These are phyloP conservation scores for Apis cerana DNA, from an alignment of 1,140 invertebrate species.

Conservation along the genomic window DNA sequence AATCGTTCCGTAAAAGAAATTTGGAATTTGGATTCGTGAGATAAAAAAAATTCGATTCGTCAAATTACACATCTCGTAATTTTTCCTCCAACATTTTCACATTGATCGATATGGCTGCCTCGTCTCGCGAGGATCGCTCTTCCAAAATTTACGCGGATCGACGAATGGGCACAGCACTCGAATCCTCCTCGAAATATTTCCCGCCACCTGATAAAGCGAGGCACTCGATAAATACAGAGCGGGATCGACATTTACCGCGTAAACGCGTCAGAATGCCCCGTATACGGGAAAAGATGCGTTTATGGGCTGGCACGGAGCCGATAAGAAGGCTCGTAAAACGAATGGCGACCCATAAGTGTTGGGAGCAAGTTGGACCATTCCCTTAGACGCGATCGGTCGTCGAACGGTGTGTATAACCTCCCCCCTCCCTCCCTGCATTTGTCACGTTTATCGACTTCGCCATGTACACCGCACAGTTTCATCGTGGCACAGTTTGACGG, in stretches of 20 bases:
- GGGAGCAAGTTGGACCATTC: constrained; percentile 61
- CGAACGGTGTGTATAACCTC: constrained; percentile 51
- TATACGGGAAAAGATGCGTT: constrained; percentile 70
- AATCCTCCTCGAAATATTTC: neutral
- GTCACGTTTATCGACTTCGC: constrained; percentile 73
- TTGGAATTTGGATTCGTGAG: no score
- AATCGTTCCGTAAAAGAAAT: no score
- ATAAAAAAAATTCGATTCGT: no score
- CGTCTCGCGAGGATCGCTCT: no score
- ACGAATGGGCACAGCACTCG: neutral
- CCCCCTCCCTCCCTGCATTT: constrained; percentile 59
- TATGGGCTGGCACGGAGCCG: constrained; percentile 76
- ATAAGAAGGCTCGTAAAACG: constrained; percentile 79
- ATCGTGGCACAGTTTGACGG: constrained; percentile 61
- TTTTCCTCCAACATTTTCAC: no score
- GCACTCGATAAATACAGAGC: constrained; percentile 55
- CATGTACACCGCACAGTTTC: constrained; percentile 50
- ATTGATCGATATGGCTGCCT: no score
- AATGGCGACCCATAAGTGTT: constrained; percentile 75
- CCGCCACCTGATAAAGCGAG: constrained; percentile 9
- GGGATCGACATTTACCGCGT: constrained; percentile 60
- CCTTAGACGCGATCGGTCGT: constrained; percentile 65
- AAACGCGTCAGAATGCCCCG: constrained; percentile 57
- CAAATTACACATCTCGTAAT: no score
- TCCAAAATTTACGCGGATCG: no score